A percentile compares a stretch with the other conserved stretches of the same genome.
phyloP scores from a whole-genome alignment of 30 jellyfish, hydroid and myxozoan genomes.

The Aurelia coerulea region DNA sequence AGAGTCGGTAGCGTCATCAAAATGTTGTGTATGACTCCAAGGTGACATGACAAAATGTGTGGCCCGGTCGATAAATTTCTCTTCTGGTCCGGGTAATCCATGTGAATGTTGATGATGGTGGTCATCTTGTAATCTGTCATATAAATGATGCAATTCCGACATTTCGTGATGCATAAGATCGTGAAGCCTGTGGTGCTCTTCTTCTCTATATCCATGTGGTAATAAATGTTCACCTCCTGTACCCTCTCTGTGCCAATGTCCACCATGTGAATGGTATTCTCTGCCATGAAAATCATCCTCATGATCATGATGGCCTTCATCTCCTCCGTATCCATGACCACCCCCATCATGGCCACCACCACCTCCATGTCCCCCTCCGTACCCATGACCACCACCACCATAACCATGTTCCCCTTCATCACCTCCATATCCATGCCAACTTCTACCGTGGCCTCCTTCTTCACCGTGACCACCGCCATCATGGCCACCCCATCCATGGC shows the following conservation, averaged over 20 bases:
- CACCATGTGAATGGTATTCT: conserved; percentile 37
- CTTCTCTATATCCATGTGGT: conserved; percentile 59
- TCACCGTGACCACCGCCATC: conserved; percentile 6
- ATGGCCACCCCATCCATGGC: conserved; percentile 14
- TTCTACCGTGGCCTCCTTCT: background rate
- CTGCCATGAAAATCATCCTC: conserved; percentile 18
- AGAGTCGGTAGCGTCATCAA: conserved; percentile 31
- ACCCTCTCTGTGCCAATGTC: conserved; percentile 61
- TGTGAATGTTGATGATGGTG: conserved; percentile 56
- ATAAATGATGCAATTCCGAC: conserved; percentile 51
- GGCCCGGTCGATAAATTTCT: conserved; percentile 72
- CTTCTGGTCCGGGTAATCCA: conserved; percentile 78
- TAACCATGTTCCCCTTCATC: background rate
- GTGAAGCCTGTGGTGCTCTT: conserved; percentile 60
- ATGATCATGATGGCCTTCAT: conserved; percentile 25
- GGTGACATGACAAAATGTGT: conserved; percentile 67
- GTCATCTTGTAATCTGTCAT: conserved; percentile 56
- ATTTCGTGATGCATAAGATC: conserved; percentile 51
- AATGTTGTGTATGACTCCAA: conserved; percentile 49
- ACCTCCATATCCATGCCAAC: conserved; percentile 10
- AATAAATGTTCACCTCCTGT: conserved; percentile 70
- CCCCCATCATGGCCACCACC: too few species aligned
- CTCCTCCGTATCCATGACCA: background rate
- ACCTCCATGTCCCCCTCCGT: background rate
- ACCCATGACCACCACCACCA: conserved; percentile 11